A percentile compares a stretch with the other conserved stretches of the same genome.
These are phyloP conservation scores for Pipistrellus kuhlii DNA, from an alignment of 2,797 vertebrate genomes.

Conservation along the genomic window DNA sequence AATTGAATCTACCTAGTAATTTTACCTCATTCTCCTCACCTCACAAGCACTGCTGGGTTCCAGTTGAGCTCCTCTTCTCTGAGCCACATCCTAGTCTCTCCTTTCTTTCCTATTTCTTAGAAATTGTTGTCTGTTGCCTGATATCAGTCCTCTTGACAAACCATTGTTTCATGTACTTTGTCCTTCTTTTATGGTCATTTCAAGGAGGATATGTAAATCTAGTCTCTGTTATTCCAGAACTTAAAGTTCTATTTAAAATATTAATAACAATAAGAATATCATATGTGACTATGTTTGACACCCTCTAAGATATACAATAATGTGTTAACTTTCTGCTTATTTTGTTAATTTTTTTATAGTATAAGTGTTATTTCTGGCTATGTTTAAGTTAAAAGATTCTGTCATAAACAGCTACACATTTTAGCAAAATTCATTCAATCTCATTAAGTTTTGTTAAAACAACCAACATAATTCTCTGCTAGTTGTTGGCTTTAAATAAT, in stretches of 20 bases:
- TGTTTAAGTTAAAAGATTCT: background rate
- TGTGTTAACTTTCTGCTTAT: background rate
- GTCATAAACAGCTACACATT: background rate
- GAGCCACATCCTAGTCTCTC: background rate
- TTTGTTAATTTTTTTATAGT: background rate
- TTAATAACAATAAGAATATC: background rate
- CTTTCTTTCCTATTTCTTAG: background rate
- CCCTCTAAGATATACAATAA: background rate
- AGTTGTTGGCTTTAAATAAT: background rate
- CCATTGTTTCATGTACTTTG: background rate
- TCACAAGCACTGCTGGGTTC: background rate
- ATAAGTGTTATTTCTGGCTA: background rate
- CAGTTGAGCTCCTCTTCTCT: background rate
- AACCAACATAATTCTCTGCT: background rate
- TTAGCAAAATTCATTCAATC: constrained; percentile 8
- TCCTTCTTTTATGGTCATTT: background rate
- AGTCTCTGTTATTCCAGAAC: background rate
- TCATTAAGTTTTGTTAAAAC: background rate
- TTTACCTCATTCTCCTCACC: background rate
- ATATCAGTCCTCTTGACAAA: background rate
- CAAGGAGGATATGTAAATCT: background rate
- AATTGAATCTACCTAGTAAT: background rate
- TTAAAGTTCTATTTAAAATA: background rate
- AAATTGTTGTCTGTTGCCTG: background rate
- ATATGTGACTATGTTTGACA: background rate